A percentile compares a stretch with the other conserved stretches of the same genome.
phyloP scores from a whole-genome alignment of 1,140 invertebrate genomes.

The Nasonia longicornis region DNA sequence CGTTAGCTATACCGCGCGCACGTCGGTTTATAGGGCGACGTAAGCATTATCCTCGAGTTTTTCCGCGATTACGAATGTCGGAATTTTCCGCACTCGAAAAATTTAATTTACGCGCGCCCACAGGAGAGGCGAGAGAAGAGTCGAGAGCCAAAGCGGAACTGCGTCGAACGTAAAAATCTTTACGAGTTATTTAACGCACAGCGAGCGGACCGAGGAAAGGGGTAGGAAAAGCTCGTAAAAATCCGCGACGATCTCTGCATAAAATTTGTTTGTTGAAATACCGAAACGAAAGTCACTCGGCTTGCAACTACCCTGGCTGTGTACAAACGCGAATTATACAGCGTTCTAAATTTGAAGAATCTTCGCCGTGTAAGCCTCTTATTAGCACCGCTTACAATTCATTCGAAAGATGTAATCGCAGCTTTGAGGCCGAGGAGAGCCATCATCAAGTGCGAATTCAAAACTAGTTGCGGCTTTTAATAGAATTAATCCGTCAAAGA shows the following conservation, averaged over 20 bases:
- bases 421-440: no score
- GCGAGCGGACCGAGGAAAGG: not conserved
- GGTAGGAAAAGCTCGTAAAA: not conserved
- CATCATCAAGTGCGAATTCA: no score
- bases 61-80: not conserved
- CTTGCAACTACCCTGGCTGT: not conserved
- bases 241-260: constrained; percentile 10
- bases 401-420: no score
- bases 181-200: constrained; percentile 28
- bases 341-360: no score
- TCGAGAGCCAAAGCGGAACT: not conserved
- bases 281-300: not conserved
- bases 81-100: constrained; percentile 4
- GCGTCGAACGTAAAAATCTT: constrained; percentile 19
- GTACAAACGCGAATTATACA: no score
- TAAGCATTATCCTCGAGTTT: not conserved
- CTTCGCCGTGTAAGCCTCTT: no score
- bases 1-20: not conserved
- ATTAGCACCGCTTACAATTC: no score
- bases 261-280: constrained; percentile 15
- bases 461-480: not conserved
- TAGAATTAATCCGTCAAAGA: not conserved
- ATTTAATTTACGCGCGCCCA: not conserved
- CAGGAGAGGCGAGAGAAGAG: not conserved
- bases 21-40: not conserved